A percentile compares a stretch with the other conserved stretches of the same genome.
Conservation (phyloP, 1,140 invertebrate genomes). For the Drosophila albomicans region DNA sequence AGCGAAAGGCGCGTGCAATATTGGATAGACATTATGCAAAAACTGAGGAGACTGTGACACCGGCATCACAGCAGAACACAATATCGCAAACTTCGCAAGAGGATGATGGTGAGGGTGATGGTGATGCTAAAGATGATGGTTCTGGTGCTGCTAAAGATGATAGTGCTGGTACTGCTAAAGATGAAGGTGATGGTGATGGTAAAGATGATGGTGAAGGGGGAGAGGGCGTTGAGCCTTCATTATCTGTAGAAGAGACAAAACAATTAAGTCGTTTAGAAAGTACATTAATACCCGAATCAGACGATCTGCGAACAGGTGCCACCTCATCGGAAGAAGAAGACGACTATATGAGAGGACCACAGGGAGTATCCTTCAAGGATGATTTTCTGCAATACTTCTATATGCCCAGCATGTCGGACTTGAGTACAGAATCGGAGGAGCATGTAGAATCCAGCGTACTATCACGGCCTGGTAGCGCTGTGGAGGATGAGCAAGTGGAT, state of each 20-base stretch:
- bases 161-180: too few species aligned
- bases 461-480: background rate
- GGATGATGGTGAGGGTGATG: too few species aligned
- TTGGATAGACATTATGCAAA: background rate
- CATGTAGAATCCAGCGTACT: background rate
- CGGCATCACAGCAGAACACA: too few species aligned
- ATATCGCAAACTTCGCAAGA: too few species aligned
- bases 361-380: conserved; percentile 14
- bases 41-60: background rate
- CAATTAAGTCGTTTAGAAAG: background rate
- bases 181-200: background rate
- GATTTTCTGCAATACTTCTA: conserved; percentile 37
- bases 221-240: background rate
- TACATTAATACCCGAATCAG: background rate
- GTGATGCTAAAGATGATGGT: too few species aligned
- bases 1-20: background rate
- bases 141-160: too few species aligned
- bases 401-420: conserved; percentile 31
- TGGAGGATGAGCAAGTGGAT: background rate
- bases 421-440: background rate
- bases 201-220: background rate
- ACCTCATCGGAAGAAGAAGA: conserved; percentile 22
- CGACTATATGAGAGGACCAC: background rate
- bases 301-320: background rate
- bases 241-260: background rate